phyloP scores from a whole-genome alignment of 2,113 vertebrate species.

The Mellivora capensis region DNA sequence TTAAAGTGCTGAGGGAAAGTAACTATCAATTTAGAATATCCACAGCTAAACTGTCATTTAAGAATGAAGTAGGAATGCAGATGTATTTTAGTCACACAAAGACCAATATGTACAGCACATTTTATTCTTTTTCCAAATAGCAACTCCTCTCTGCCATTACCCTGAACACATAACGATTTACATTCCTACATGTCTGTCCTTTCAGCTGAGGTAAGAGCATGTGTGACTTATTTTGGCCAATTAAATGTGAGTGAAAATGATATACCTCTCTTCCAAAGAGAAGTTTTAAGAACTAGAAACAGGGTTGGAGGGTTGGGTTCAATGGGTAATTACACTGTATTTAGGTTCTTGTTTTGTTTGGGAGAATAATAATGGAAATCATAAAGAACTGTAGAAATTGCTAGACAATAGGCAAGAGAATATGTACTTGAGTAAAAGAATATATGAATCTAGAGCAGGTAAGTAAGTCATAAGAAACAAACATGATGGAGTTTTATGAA shows the following conservation, averaged over 20 bases:
- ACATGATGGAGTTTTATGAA: not conserved
- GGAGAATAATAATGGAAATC: not conserved
- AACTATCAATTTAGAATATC: not conserved
- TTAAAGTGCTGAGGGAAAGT: not conserved
- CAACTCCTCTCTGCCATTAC: not conserved
- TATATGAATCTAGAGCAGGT: not conserved
- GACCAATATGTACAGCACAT: not conserved
- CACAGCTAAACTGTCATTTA: not conserved
- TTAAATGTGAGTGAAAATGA: not conserved
- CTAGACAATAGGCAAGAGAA: not conserved
- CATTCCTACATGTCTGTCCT: not conserved
- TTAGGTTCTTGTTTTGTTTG: not conserved
- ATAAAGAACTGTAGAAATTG: not conserved
- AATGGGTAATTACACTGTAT: not conserved
- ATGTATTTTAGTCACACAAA: not conserved
- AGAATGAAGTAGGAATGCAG: not conserved
- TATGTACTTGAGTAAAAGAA: not conserved
- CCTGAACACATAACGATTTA: not conserved
- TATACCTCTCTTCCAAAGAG: not conserved
- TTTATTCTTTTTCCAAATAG: not conserved
- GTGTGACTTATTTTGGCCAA: not conserved
- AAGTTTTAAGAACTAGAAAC: conserved; percentile 8
- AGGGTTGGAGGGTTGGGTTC: not conserved
- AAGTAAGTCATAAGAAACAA: not conserved
- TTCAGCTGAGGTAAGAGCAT: not conserved